Evolutionary conservation across 2,888 invertebrate species (phyloP).

Genomic region (Cerastoderma edule): DNA sequence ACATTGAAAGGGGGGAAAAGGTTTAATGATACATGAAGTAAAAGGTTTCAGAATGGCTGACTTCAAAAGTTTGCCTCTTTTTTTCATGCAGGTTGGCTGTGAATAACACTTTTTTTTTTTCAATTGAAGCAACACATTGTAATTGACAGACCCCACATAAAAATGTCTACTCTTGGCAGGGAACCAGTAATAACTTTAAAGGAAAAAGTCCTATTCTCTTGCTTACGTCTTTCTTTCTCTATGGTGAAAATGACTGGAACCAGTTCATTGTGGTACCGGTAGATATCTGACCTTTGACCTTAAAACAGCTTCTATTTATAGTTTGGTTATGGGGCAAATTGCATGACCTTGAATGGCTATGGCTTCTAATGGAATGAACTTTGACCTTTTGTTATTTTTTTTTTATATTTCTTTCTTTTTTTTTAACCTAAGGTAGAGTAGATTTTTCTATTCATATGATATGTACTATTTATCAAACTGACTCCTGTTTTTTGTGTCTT

Average conservation of each 20-base stretch:
- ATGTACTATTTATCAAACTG: slow-evolving; percentile 21
- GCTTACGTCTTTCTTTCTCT: neutral
- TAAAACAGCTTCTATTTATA: slow-evolving; percentile 47
- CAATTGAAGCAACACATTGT: too few species aligned
- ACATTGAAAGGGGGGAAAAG: too few species aligned
- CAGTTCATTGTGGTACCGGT: slow-evolving; percentile 5
- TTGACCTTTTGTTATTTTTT: slow-evolving; percentile 44
- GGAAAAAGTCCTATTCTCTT: neutral
- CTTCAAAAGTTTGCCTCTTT: too few species aligned
- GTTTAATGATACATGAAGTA: too few species aligned
- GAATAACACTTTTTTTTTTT: too few species aligned
- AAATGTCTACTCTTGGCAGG: too few species aligned
- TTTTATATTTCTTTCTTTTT: slow-evolving; percentile 54
- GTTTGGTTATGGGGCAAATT: slow-evolving; percentile 64
- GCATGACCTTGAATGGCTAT: slow-evolving; percentile 62
- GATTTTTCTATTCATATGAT: slow-evolving; percentile 30
- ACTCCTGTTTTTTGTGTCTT: slow-evolving; percentile 42
- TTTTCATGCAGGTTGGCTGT: too few species aligned
- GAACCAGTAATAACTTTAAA: neutral
- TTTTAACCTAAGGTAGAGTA: slow-evolving; percentile 50
- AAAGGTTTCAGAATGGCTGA: too few species aligned
- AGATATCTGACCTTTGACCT: slow-evolving; percentile 38
- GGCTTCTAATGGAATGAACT: slow-evolving; percentile 56
- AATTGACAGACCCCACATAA: too few species aligned
- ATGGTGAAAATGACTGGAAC: slow-evolving; percentile 27